These are phyloP conservation scores for Lithophane socia DNA, from an alignment of 2,888 invertebrate genomes.

Conservation along the genomic window DNA sequence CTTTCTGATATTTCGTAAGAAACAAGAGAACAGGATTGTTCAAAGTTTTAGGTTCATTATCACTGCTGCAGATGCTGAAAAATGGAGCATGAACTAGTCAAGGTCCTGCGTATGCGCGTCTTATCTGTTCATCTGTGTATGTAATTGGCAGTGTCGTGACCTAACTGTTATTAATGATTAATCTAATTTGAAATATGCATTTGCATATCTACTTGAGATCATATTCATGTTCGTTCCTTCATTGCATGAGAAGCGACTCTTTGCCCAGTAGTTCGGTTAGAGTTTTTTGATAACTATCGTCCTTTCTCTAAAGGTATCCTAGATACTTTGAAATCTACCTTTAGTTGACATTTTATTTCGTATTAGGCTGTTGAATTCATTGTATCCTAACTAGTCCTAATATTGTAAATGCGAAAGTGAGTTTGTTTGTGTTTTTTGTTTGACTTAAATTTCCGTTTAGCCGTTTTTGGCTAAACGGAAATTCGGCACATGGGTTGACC, in stretches of 20 bases:
- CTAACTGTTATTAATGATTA: conserved; percentile 27
- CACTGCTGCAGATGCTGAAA: conserved; percentile 39
- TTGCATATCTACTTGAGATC: not conserved
- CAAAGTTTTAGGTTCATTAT: not conserved
- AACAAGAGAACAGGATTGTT: not conserved
- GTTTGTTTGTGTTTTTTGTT: no score
- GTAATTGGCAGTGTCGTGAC: conserved; percentile 56
- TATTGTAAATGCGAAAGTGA: no score
- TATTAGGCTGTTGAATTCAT: not conserved
- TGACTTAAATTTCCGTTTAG: no score
- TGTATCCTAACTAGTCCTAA: no score
- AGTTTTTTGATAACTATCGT: not conserved
- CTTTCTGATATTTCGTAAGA: not conserved
- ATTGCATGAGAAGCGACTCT: not conserved
- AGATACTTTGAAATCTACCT: not conserved
- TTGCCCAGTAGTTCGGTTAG: not conserved
- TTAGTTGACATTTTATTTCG: not conserved
- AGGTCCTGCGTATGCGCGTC: conserved; percentile 38
- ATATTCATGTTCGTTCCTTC: not conserved
- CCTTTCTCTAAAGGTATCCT: not conserved
- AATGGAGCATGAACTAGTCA: conserved; percentile 54
- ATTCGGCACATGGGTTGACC: no score
- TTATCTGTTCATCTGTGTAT: conserved; percentile 58
- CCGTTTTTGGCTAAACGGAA: no score
- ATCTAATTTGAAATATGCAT: conserved; percentile 35